Conservation (phyloP, 2,797 vertebrate genomes). For the Artibeus jamaicensis region DNA sequence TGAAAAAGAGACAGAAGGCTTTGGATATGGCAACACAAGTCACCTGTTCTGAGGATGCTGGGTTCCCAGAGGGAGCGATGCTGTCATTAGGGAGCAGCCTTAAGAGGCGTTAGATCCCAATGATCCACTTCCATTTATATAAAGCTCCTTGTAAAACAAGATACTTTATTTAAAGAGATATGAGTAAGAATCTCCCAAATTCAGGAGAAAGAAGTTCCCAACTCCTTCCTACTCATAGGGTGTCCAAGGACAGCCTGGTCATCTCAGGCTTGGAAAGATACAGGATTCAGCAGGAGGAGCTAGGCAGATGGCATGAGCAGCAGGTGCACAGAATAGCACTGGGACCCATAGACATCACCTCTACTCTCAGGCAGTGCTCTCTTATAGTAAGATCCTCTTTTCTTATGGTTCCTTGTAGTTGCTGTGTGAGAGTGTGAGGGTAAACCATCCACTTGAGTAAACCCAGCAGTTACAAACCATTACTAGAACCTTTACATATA, state of each 20-base stretch:
- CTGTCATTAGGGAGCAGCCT: background rate
- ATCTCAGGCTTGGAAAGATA: background rate
- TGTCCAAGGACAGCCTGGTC: background rate
- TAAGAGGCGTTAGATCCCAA: background rate
- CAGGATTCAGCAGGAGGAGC: background rate
- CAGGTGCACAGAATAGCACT: rapidly evolving
- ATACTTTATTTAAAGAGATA: background rate
- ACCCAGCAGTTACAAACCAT: background rate
- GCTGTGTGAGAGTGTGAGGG: background rate
- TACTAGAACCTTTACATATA: background rate
- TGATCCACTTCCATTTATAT: background rate
- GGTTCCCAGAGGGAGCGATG: background rate
- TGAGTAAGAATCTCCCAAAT: background rate
- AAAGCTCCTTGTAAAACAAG: background rate
- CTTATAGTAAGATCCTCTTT: background rate
- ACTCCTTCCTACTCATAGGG: background rate
- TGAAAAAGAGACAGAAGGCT: background rate
- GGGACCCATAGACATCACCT: background rate
- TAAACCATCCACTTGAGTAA: background rate
- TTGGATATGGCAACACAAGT: background rate
- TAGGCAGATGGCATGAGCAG: background rate
- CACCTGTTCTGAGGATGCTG: background rate
- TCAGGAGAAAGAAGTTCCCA: background rate
- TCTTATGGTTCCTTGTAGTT: background rate
- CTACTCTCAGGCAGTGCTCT: background rate